Evolutionary conservation across 2,797 vertebrate species (phyloP), one percentile per base, ranked within the genome.

Genomic region (Cygnus olor): DNA sequence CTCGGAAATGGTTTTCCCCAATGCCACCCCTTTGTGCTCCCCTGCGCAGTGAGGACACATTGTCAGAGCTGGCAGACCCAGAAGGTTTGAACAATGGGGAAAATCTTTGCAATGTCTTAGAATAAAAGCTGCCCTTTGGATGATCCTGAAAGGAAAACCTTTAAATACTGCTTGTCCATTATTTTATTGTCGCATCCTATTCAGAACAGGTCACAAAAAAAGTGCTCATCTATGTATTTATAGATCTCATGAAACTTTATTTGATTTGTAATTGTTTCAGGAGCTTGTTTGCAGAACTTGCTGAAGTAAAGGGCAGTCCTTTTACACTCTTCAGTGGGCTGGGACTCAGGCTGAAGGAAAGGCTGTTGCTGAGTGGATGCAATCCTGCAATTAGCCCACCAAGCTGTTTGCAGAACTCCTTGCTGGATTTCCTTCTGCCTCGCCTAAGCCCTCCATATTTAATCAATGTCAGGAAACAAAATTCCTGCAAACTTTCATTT

Each of bases 41-140:
- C 88, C 92, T 93, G 82, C 93, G 82, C 24, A 47, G 18, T 30
- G 34, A 9, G 89, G 45, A 88, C 45, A 24, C 45, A 2, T 83
- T 80, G 72, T 83, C 57, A 63, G 87, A 78, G 6, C 11, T 90
- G 93, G 83, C 91, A 93, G 88, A 83, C 10, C 27, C 25, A n/a
- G 1, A 17, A 76, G 54, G 20, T 56, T 90, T 88, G 87, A 68
- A 95, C 93, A 93, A 93, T 40, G 51, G 32, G 47, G 54, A 28
- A 71, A 80, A 87, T 51, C 83, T 87, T 89, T 68, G 54, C 68
- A 40, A 15, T 19, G 45, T 63, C 65, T n/a, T 56, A 7, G 84
- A 80, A 89, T 74, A 94, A 96, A 90, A 96, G 90, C 91, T 94
- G 95, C 45, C 94, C 95, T 94, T 89, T 90, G 76, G 78, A 51